These are phyloP conservation scores for Larimichthys polyactis DNA, from an alignment of 2,113 vertebrate species.

Conservation along the genomic window DNA sequence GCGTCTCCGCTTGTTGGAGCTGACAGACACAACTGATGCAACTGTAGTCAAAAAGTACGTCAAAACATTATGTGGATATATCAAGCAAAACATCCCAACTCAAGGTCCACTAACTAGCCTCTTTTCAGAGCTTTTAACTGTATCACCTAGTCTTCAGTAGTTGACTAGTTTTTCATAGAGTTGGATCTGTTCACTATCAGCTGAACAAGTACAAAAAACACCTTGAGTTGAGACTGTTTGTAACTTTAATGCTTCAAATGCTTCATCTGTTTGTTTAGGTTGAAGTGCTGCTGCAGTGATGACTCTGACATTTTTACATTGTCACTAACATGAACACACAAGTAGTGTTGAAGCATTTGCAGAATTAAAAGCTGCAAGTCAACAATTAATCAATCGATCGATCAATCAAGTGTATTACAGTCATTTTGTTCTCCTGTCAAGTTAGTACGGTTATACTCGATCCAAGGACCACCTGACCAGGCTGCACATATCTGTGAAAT, in stretches of 20 bases:
- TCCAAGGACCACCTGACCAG: not conserved
- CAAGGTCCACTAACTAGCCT: not conserved
- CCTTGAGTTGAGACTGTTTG: not conserved
- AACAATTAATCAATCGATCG: no score
- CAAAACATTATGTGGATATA: not conserved
- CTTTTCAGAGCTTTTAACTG: not conserved
- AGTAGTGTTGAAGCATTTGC: not conserved
- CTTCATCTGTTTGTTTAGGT: not conserved
- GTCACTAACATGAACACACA: not conserved
- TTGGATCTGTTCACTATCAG: not conserved
- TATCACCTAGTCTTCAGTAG: not conserved
- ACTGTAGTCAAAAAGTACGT: constrained; percentile 83
- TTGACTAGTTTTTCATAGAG: not conserved
- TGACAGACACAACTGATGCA: constrained; percentile 76
- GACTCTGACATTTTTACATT: not conserved
- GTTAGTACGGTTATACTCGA: not conserved
- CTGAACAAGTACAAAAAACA: not conserved
- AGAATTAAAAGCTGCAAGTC: no score
- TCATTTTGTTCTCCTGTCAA: no score
- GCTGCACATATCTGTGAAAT: not conserved
- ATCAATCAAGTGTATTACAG: no score
- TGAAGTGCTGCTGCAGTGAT: not conserved
- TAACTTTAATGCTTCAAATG: not conserved
- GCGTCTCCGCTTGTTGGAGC: constrained; percentile 83
- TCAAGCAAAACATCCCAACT: not conserved